phyloP scores from a whole-genome alignment of 2,888 invertebrate genomes.

The Drosophila aldrichi region DNA sequence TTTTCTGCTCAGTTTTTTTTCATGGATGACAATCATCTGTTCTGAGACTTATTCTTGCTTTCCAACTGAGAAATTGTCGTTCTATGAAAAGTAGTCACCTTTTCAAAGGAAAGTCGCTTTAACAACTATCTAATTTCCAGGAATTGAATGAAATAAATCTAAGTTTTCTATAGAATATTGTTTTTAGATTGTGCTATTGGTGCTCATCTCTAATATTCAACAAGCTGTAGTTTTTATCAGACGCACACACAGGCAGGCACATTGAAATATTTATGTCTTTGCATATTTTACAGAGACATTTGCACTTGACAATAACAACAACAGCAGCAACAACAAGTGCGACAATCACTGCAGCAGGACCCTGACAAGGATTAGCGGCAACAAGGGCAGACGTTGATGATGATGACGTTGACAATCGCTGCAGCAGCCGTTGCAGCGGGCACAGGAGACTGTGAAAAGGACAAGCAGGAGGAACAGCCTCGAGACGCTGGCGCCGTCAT shows the following conservation, averaged over 20 bases:
- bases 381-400: slow-evolving; percentile 49
- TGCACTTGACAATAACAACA: slow-evolving; percentile 77
- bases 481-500: slow-evolving; percentile 58
- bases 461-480: slow-evolving; percentile 35
- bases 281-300: slow-evolving; percentile 76
- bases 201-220: slow-evolving; percentile 53
- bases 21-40: neutral
- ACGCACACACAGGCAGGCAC: slow-evolving; percentile 25
- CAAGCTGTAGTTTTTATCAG: slow-evolving; percentile 49
- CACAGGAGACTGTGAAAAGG: neutral
- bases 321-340: slow-evolving; percentile 38
- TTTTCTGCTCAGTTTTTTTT: neutral
- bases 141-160: neutral
- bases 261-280: slow-evolving; percentile 77
- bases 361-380: slow-evolving; percentile 67
- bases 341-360: slow-evolving; percentile 36
- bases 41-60: too few species aligned
- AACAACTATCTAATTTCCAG: neutral
- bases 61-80: too few species aligned
- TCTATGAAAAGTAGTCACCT: too few species aligned
- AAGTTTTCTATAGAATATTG: neutral
- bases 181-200: slow-evolving; percentile 38
- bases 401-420: slow-evolving; percentile 65
- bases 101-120: too few species aligned
- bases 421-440: slow-evolving; percentile 40